Evolutionary conservation across 2,113 vertebrate genomes (phyloP).

Genomic region (Esox niger): DNA sequence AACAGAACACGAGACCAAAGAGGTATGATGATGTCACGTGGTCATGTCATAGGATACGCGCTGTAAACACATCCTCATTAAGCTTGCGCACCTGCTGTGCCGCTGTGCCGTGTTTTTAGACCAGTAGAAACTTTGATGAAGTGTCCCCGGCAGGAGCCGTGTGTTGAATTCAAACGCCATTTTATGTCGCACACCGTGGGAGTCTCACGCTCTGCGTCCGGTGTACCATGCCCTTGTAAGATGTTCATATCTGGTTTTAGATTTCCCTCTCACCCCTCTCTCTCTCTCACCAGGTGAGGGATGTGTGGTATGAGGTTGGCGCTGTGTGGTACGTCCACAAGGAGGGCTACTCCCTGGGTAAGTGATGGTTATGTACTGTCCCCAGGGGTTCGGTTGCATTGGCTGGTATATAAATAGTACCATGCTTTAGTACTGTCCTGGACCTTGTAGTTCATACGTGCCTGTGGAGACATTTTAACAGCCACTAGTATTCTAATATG

Average conservation of each 20-base stretch:
- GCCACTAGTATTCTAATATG: no score
- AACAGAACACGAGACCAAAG: conserved; percentile 31
- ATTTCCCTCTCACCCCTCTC: not conserved
- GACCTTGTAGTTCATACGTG: no score
- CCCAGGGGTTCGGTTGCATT: not conserved
- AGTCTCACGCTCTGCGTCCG: not conserved
- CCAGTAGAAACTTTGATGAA: no score
- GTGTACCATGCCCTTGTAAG: no score
- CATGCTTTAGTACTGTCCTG: not conserved
- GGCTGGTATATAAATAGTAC: not conserved
- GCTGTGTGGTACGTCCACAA: conserved; percentile 87
- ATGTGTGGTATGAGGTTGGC: conserved; percentile 88
- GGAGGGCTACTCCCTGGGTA: conserved; percentile 82
- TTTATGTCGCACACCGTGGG: not conserved
- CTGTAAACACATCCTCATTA: not conserved
- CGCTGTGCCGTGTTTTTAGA: not conserved
- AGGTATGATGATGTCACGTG: conserved; percentile 36
- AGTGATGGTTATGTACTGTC: not conserved
- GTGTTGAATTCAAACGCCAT: no score
- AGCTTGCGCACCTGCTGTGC: not conserved
- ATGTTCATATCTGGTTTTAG: not conserved
- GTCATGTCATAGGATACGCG: not conserved
- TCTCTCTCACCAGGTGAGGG: conserved; percentile 53
- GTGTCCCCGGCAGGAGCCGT: no score
- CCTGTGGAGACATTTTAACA: no score